Evolutionary conservation across 2,113 vertebrate genomes (phyloP).

Genomic region (Sinocyclocheilus rhinocerous): DNA sequence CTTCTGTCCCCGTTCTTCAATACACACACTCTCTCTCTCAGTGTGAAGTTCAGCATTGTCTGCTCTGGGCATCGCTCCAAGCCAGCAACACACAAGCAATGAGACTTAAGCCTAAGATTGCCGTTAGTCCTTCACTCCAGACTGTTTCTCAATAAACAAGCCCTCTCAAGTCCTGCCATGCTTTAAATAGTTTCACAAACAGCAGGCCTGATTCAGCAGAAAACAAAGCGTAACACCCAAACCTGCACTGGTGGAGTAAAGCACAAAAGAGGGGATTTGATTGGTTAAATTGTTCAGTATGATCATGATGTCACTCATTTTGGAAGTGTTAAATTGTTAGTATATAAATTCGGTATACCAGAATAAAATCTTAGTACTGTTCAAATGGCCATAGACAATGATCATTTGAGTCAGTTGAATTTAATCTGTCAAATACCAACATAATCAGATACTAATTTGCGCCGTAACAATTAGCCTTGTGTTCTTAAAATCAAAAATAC

Average conservation of each 20-base stretch:
- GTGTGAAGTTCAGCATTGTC: constrained; percentile 43
- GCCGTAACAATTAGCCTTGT: neutral
- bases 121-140: constrained; percentile 29
- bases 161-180: constrained; percentile 31
- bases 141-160: constrained; percentile 23
- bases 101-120: constrained; percentile 48
- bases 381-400: neutral
- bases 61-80: constrained; percentile 50
- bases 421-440: neutral
- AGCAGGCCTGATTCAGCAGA: constrained; percentile 34
- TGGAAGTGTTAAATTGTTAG: too few species aligned
- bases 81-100: constrained; percentile 39
- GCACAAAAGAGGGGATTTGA: neutral
- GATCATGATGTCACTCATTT: neutral
- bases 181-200: constrained; percentile 36
- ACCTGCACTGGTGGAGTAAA: neutral
- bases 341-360: too few species aligned
- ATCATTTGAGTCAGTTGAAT: neutral
- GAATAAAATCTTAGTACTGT: too few species aligned
- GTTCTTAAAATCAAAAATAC: neutral
- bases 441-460: neutral
- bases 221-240: neutral
- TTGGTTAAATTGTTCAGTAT: neutral
- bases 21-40: constrained; percentile 9
- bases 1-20: neutral